Evolutionary conservation across 2,888 invertebrate species (phyloP).

Genomic region (Idaea aversata): DNA sequence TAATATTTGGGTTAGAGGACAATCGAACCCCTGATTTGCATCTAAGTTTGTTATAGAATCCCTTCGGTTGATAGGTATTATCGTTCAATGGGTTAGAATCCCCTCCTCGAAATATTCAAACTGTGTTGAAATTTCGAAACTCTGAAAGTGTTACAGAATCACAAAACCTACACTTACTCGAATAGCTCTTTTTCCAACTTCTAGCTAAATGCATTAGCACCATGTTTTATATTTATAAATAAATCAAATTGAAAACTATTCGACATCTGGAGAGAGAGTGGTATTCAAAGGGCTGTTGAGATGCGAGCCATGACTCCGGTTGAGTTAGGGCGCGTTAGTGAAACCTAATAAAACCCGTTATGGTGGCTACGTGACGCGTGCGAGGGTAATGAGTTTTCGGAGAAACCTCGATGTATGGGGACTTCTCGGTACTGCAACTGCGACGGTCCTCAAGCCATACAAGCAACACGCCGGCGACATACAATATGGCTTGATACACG

Average conservation of each 20-base stretch:
- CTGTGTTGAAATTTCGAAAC: not conserved
- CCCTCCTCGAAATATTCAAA: not conserved
- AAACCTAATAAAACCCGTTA: conserved; percentile 78
- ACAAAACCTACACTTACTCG: not conserved
- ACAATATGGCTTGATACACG: conserved; percentile 18
- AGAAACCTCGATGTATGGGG: conserved; percentile 60
- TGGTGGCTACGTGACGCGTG: conserved; percentile 74
- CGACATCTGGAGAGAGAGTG: conserved; percentile 31
- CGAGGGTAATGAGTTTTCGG: conserved; percentile 74
- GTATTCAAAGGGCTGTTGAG: conserved; percentile 48
- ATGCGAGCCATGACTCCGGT: conserved; percentile 39
- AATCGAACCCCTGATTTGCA: conserved; percentile 38
- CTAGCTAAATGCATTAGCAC: conserved; percentile 12
- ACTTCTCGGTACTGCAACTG: conserved; percentile 37
- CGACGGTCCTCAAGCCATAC: conserved; percentile 4
- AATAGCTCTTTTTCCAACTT: conserved; percentile 10
- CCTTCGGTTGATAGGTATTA: conserved; percentile 15
- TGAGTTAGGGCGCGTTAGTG: conserved; percentile 57
- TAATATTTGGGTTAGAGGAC: conserved; percentile 52
- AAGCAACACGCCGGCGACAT: not conserved
- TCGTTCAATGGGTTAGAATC: conserved; percentile 14
- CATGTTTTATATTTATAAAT: not conserved
- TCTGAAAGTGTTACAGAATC: not conserved
- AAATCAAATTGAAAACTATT: conserved; percentile 15
- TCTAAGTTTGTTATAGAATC: conserved; percentile 32